phyloP scores from a whole-genome alignment of 1,140 invertebrate genomes.

The Batillaria attramentaria region DNA sequence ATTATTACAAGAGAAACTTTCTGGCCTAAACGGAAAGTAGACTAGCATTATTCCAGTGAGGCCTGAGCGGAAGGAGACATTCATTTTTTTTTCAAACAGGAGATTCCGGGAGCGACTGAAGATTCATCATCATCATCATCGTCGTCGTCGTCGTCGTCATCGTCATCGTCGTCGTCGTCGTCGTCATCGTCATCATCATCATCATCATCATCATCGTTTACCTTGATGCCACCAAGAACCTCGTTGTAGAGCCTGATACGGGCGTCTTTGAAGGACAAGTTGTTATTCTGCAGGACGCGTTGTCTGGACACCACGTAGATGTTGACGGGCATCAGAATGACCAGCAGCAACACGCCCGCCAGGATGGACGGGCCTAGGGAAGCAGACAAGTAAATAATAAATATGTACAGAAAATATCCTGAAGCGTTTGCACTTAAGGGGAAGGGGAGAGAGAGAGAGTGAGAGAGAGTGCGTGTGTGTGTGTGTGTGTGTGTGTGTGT shows the following conservation, averaged over 20 bases:
- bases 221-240: slow-evolving; percentile 74
- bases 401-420: neutral
- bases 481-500: neutral
- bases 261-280: slow-evolving; percentile 75
- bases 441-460: neutral
- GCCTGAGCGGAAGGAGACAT: no score
- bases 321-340: slow-evolving; percentile 78
- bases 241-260: slow-evolving; percentile 72
- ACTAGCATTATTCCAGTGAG: no score
- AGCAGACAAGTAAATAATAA: neutral
- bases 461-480: neutral
- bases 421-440: no score
- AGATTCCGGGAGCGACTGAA: no score
- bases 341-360: slow-evolving; percentile 66
- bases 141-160: neutral
- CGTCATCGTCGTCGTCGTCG: slow-evolving; percentile 31
- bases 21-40: no score
- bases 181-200: slow-evolving; percentile 19
- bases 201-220: slow-evolving; percentile 63
- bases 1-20: no score
- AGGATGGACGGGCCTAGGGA: slow-evolving; percentile 66
- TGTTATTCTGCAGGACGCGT: slow-evolving; percentile 72
- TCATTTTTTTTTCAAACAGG: no score
- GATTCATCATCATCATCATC: slow-evolving; percentile 8
- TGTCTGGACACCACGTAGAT: slow-evolving; percentile 84